Conservation (phyloP, 2,797 vertebrate species). For the Benthosema pterotum region DNA sequence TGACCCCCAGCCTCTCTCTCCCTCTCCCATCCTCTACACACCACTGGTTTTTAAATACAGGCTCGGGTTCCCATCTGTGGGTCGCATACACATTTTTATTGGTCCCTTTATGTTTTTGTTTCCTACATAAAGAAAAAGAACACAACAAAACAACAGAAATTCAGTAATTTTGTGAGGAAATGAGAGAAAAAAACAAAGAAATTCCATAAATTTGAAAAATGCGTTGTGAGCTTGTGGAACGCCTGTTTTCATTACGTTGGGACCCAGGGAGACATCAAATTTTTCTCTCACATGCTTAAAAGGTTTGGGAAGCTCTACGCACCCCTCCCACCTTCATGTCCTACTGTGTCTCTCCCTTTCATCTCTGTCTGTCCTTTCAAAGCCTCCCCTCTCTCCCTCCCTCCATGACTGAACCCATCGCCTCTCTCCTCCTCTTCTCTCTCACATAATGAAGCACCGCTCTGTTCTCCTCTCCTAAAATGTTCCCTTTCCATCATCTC, state of each 20-base stretch:
- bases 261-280: too few relatives aligned
- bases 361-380: slow-evolving; percentile 1
- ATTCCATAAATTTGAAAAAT: too few relatives aligned
- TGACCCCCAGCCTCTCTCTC: slow-evolving; percentile 43
- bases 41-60: not conserved
- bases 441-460: not conserved
- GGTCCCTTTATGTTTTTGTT: too few relatives aligned
- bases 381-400: not conserved
- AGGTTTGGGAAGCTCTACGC: not conserved
- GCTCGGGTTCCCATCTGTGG: too few relatives aligned
- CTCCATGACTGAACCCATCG: not conserved
- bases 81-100: too few relatives aligned
- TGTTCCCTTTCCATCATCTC: slow-evolving; percentile 3
- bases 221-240: too few relatives aligned
- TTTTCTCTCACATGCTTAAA: too few relatives aligned
- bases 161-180: too few relatives aligned
- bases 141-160: too few relatives aligned
- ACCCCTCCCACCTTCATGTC: slow-evolving; percentile 32
- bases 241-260: too few relatives aligned
- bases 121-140: too few relatives aligned
- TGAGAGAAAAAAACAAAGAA: too few relatives aligned
- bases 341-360: slow-evolving; percentile 7
- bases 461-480: slow-evolving; percentile 23
- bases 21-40: slow-evolving; percentile 45
- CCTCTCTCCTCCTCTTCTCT: not conserved